Evolutionary conservation across 2,113 vertebrate genomes (phyloP), one percentile per base, ranked within the genome.

Genomic region (Daubentonia madagascariensis): DNA sequence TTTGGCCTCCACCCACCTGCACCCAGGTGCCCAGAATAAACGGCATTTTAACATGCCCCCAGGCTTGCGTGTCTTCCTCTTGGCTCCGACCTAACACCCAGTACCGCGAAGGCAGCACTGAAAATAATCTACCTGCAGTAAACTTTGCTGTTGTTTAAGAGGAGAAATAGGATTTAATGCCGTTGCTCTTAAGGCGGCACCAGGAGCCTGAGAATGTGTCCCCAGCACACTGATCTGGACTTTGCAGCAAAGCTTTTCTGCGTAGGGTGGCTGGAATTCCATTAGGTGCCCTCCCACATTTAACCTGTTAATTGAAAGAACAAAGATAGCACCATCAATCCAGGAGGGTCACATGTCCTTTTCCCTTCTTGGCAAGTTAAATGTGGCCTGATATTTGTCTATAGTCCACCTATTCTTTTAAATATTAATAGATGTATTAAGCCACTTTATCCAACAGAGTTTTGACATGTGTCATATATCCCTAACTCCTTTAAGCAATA

Each of bases 341-440:
- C 6, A 54, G 2, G 48, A 81, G 76, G 48, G 52, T 59, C 83
- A 32, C n/a, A 67, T 16, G 50, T 59, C 65, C 65, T 37, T 72
- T 78, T 84, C 43, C 85, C 75, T 61, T 76, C 75, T 52, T 72
- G 76, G 88, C 87, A 76, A 92, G 57, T 84, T 75, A 96, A 57
- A 84, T 30, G 40, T 40, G 61, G 68, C 87, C 63, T 92, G 78
- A 48, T 89, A 79, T 86, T 97, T 97, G 80, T 85, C 59, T 85
- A 40, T 81, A 23, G 35, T 45, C 50, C 28, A n/a, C 79, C 75
- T 95, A 54, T 50, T 67, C 79, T 94, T 89, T 92, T 79, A 92
- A 84, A 92, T 83, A 80, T 79, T 89, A 84, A 92, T 83, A 80
- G 73, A 80, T 25, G 8, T 37, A 50, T 76, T n/a, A 70, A 67